A percentile compares a stretch with the other conserved stretches of the same genome.
Conservation (phyloP, 2,888 invertebrate genomes). For the Euzetes globulus region DNA sequence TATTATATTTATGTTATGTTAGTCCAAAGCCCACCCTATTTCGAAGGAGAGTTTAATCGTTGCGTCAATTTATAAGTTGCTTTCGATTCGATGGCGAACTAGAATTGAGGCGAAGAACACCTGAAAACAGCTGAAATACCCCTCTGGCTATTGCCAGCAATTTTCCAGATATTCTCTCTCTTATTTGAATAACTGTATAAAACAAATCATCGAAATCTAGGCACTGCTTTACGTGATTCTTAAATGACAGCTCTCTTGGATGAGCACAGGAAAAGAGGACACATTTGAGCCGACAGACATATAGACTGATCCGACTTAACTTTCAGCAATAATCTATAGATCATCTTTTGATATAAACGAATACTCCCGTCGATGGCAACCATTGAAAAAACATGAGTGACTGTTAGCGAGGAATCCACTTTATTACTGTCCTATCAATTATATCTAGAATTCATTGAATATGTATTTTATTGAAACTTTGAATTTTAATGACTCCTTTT, state of each 20-base stretch:
- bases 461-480: too few relatives aligned
- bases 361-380: too few relatives aligned
- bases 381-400: too few relatives aligned
- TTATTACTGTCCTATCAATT: too few relatives aligned
- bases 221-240: background rate
- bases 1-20: slow-evolving; percentile 14
- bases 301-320: background rate
- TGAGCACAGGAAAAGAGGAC: slow-evolving; percentile 9
- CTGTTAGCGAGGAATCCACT: too few relatives aligned
- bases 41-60: slow-evolving; percentile 21
- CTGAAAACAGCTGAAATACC: background rate
- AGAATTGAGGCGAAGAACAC: slow-evolving; percentile 19
- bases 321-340: background rate
- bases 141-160: background rate
- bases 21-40: slow-evolving; percentile 16
- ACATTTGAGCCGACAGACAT: background rate
- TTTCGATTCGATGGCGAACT: slow-evolving; percentile 18
- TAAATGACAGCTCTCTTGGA: background rate
- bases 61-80: slow-evolving; percentile 11
- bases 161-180: background rate
- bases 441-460: too few relatives aligned
- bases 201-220: background rate
- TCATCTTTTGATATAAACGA: background rate
- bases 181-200: background rate
- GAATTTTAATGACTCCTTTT: too few relatives aligned